Base-by-base conservation (phyloP, 2,113 vertebrate genomes). In the Ceyx cyanopectus region DNA sequence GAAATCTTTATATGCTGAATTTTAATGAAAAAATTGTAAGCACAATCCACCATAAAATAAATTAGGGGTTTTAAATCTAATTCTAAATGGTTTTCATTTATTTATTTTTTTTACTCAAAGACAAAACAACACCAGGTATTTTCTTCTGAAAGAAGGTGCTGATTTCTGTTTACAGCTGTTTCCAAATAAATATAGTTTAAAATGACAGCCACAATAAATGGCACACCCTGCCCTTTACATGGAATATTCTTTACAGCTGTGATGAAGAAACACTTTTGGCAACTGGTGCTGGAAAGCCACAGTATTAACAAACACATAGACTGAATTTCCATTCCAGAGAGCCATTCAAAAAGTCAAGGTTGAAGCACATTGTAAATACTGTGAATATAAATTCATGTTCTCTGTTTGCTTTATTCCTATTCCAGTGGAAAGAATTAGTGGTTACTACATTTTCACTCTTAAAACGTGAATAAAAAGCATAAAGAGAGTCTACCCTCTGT, bases 1-100 rank as follows among this genome's bases (percentile, higher is more conserved):
- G 23, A 12, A 68, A 37, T 63, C 62, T 40, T 75, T 58, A 79
- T 70, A 41, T 60, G 27, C 14, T 79, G 43, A 54, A 43, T 85
- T 65, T 60, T 26, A 85, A 58, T 45, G 26, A 6, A 20, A 62
- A 27, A 7, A 54, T 24, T 69, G 10, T 15, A 78, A 61, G 6
- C 10, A 65, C 16, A 69, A 57, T 0, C 0, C 19, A 24, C 2
- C 6, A 20, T 40, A 4, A 46, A 2, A 26, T 6, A 50, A 50
- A 46, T 23, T 54, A 24, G 62, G 4, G 18, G 2, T 87, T 73
- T 75, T 7, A 12, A 3, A 70, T 58, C 8, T 15, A 48, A 23
- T 46, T 80, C 37, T 80, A 40, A 51, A 72, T 26, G 0, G 15
- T 72, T 16, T 61, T 1, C 3, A 7, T 3, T 24, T 30, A 23